Percentiles rank a stretch among this genome's conserved stretches.
phyloP scores from a whole-genome alignment of 2,113 vertebrate genomes.

The Phaethon lepturus region DNA sequence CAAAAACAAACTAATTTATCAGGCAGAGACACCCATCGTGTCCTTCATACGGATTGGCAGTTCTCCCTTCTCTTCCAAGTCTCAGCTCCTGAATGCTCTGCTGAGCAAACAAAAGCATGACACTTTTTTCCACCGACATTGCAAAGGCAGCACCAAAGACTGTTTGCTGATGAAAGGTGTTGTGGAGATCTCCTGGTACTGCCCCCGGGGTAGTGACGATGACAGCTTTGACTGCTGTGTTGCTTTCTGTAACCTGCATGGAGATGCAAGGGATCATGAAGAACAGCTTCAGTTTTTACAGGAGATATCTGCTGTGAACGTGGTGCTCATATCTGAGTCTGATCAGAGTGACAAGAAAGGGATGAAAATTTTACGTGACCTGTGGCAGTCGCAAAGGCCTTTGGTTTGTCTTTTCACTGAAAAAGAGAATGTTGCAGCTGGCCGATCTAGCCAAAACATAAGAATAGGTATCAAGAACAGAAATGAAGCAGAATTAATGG shows the following conservation, averaged over 20 bases:
- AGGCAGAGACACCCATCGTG: conserved; percentile 68
- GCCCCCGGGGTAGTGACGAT: conserved; percentile 61
- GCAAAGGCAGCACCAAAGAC: conserved; percentile 65
- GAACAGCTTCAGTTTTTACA: conserved; percentile 66
- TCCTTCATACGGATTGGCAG: conserved; percentile 77
- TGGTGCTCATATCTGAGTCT: conserved; percentile 58
- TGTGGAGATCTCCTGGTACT: conserved; percentile 84
- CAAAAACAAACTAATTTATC: conserved; percentile 66
- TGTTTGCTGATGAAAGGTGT: conserved; percentile 74
- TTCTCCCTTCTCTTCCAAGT: conserved; percentile 77
- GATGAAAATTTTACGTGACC: neutral
- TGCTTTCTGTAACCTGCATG: conserved; percentile 78
- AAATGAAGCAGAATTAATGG: conserved; percentile 64
- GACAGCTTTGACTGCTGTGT: conserved; percentile 74
- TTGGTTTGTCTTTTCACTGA: conserved; percentile 72
- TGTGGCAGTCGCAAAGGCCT: conserved; percentile 54
- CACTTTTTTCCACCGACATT: conserved; percentile 77
- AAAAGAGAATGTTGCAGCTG: neutral
- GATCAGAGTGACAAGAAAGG: neutral
- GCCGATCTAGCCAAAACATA: neutral
- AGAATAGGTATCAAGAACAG: conserved; percentile 68
- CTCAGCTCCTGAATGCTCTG: conserved; percentile 75
- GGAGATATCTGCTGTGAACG: conserved; percentile 67
- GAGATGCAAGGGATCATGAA: conserved; percentile 54
- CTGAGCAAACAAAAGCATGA: conserved; percentile 74